phyloP scores from a whole-genome alignment of 2,113 vertebrate species.

The Bucco capensis region DNA sequence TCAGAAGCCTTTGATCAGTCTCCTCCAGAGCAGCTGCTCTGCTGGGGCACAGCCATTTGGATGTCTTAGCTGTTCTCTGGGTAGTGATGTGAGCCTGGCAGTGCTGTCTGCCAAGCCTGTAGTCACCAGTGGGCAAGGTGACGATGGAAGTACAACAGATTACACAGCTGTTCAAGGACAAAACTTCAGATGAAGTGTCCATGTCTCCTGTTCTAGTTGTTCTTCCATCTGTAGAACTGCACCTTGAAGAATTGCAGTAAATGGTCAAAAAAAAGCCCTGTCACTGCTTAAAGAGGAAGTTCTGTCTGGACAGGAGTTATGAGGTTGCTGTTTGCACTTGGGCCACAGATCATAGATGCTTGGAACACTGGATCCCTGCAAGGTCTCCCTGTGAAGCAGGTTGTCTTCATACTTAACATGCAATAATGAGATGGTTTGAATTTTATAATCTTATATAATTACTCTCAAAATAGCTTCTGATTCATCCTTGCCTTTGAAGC shows the following conservation, averaged over 20 bases:
- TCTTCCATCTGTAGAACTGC: background rate
- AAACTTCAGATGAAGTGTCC: background rate
- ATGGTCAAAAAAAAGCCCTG: background rate
- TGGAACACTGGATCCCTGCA: background rate
- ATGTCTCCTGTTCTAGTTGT: background rate
- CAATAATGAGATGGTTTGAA: constrained; percentile 42
- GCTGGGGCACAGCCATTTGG: background rate
- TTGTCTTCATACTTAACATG: background rate
- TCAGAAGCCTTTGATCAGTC: background rate
- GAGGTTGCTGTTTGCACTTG: background rate
- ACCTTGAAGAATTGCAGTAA: background rate
- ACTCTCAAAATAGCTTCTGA: constrained; percentile 62
- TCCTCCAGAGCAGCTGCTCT: background rate
- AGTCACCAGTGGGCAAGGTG: background rate
- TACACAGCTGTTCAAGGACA: background rate
- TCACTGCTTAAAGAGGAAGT: background rate
- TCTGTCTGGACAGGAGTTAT: background rate
- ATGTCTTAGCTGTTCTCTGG: background rate
- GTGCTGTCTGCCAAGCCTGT: fast-evolving
- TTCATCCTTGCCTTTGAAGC: constrained; percentile 69
- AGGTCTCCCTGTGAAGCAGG: background rate
- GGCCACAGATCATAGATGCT: background rate
- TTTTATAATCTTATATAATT: constrained; percentile 66
- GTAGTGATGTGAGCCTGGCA: fast-evolving
- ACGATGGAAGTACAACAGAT: background rate